Evolutionary conservation across 2,888 invertebrate genomes (phyloP), one percentile per base, ranked within the genome.

Genomic region (Megamerina dolium): DNA sequence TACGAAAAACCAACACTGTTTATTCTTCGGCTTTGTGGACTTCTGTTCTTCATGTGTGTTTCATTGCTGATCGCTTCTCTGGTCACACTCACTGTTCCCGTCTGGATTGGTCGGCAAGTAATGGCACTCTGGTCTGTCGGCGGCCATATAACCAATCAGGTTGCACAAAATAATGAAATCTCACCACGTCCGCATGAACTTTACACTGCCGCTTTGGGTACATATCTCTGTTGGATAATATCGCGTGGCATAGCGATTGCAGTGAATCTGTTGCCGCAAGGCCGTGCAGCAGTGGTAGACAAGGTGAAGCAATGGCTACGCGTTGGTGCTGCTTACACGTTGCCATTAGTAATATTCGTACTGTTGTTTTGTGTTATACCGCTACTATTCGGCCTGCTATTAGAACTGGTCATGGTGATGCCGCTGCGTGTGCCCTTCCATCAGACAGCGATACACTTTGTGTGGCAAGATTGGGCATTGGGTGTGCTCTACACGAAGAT

Each of bases 401-500:
- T 99, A 49, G 96, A 97, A 66, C 75, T 95, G 61, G 89, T 92
- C 4, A 76, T 91, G 16, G 88, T 97, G 14, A 87, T 94, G 13
- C 99, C 99, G 0, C 74, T 97, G 17, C 77, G 96, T 9, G 94
- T 97, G 18, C 91, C 94, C 0, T 74, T 93, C 4, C 85, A 89
- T 54, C 92, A 95, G 71, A 91, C 92, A 6, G 96, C 89, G 0
- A 85, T 89, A 23, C 74, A 88, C 43, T 90, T 89, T 65, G 79
- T 89, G 37, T 89, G 88, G 88, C 89, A 96, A 58, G 95, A 97
- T 73, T 99, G 97, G 97, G 96, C 96, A 0, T 75, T 99, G 19
- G 96, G 97, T 18, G 93, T 99, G 10, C 75, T 99, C 1, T 96
- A 97, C 68, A 94, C 95, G 2, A 99, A 99, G 76, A 96, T 97